phyloP scores from a whole-genome alignment of 2,888 invertebrate genomes.

The Chrysolina haemoptera region DNA sequence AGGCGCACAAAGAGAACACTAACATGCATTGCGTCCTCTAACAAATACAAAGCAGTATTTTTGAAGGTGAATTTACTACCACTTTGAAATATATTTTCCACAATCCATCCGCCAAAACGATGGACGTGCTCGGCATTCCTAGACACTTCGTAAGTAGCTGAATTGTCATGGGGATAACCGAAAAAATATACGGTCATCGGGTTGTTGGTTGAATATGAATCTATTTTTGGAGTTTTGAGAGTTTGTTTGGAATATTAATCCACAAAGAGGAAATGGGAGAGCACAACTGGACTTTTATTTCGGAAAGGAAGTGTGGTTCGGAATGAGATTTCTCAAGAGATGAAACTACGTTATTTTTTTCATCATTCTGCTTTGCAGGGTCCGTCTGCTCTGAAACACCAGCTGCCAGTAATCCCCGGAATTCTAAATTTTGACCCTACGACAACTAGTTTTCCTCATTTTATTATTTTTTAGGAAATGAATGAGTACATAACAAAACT shows the following conservation, averaged over 20 bases:
- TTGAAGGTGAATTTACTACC: slow-evolving; percentile 62
- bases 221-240: slow-evolving; percentile 11
- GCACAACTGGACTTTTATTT: too few species aligned
- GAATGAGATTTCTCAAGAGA: too few species aligned
- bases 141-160: slow-evolving; percentile 17
- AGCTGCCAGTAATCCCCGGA: too few species aligned
- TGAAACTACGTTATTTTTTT: too few species aligned
- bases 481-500: too few species aligned
- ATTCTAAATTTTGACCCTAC: too few species aligned
- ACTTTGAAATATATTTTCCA: slow-evolving; percentile 61
- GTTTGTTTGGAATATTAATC: not conserved
- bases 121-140: slow-evolving; percentile 29
- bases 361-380: too few species aligned
- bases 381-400: too few species aligned
- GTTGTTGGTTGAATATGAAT: slow-evolving; percentile 20
- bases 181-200: slow-evolving; percentile 25
- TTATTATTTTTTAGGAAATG: too few species aligned
- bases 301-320: too few species aligned
- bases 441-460: too few species aligned
- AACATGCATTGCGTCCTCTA: slow-evolving; percentile 48
- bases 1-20: slow-evolving; percentile 51
- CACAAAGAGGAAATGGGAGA: not conserved
- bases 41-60: slow-evolving; percentile 60
- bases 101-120: slow-evolving; percentile 55
- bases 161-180: slow-evolving; percentile 26